Evolutionary conservation across 2,888 invertebrate species (phyloP), one percentile per base, ranked within the genome.

Genomic region (Acrobasis repandana): DNA sequence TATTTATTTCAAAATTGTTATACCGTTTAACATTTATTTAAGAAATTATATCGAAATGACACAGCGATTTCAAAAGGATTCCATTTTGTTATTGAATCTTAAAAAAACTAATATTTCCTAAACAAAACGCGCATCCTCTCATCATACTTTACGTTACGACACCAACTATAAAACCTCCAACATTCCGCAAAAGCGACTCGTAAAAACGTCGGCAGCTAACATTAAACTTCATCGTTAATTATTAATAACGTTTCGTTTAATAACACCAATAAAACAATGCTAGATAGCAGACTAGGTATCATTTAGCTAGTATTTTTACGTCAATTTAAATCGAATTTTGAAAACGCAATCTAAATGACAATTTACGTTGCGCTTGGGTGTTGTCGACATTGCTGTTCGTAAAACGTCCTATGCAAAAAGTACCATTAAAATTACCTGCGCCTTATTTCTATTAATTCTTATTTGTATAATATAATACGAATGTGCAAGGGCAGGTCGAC

Each of bases 211-310:
- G 54, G 51, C 61, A 58, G 28, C 56, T 56, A 60, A 61, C 61
- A 59, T 63, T 61, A 65, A 64, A 63, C 60, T 58, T 62, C 62
- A 50, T 33, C 61, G 61, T 65, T 64, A 64, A 62, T 65, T 65
- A 61, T 61, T 59, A 65, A 63, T 63, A 63, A 64, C 65, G 57
- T 63, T 62, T 59, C 51, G 59, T 63, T 62, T 65, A 65, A 62
- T 65, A 63, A 64, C 64, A 51, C 63, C 52, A 56, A 64, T 67
- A 67, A 65, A 64, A 64, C 61, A 64, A 66, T 60, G 62, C 56
- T 51, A 62, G 62, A 56, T 58, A 58, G 49, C 56, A 18, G 50
- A 60, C 62, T 62, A 18, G 58, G 54, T n/a, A 20, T 36, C 20
- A 43, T 60, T 28, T 56, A 16, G 54, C 52, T 38, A 57, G 43